Evolutionary conservation across 1,140 invertebrate species (phyloP), one percentile per base, ranked within the genome.

Genomic region (Solenopsis fugax): DNA sequence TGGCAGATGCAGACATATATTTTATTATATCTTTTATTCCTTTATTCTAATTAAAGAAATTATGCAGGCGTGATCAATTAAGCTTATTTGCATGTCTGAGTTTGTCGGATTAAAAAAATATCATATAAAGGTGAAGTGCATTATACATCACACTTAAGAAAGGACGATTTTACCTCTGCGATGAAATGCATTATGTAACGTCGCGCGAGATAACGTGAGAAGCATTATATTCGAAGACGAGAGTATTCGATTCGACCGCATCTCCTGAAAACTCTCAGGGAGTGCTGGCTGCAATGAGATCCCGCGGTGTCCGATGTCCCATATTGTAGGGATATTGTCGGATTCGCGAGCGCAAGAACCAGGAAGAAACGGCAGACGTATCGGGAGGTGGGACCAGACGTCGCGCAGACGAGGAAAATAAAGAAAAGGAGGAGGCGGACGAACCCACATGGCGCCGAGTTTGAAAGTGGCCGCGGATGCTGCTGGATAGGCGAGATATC

Each of bases 381-480:
- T 71, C 37, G 50, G 4, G 9, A 78, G 60, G 60, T 16, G n/a
- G 50, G 13, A 37, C 41, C 29, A 84, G 48, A 85, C 54, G 41
- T 50, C 18, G 29, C 4, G 4, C 37, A 69, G 52, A 60, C 41
- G 50, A 45, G 18, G 34, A 9, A 69, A 54, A 62, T 62, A 48
- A 64, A 21, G 24, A 54, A 76, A n/a, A 56, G 58, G 50, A 67
- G 67, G n/a, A 85, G 58, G 71, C 56, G 67, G 34, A 87, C 45
- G 82, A 48, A 88, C 21, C 67, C 77, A 60, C 56, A 67, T 80
- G 85, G 45, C 41, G 65, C 64, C 18, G 9, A 90, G 69, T 88
- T 73, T 13, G 75, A 71, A 78, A 88, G 85, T 88, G 73, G 78
- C 62, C 85, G 81, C 50, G 60, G 89, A 65, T 85, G 58, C 58